Conservation (phyloP, 2,888 invertebrate species). For the Urechis unicinctus region DNA sequence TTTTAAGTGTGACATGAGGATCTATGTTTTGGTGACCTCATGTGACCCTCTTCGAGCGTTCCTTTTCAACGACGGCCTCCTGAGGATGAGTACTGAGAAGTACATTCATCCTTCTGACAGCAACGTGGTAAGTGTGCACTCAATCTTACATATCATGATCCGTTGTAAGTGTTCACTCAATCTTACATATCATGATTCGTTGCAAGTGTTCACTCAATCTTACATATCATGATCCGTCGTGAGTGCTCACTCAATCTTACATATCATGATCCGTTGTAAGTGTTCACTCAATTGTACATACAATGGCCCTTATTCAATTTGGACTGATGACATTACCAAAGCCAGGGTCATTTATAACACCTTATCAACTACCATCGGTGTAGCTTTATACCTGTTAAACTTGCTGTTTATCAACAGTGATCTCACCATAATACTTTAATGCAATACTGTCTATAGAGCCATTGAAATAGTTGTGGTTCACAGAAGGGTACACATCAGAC, state of each 20-base stretch:
- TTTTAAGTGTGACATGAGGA: conserved; percentile 49
- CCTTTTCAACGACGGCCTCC: conserved; percentile 48
- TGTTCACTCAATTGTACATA: too few relatives aligned
- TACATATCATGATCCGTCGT: conserved; percentile 29
- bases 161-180: conserved; percentile 30
- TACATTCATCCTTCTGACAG: conserved; percentile 42
- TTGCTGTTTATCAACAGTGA: too few relatives aligned
- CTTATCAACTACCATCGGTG: too few relatives aligned
- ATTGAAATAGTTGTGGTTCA: not conserved
- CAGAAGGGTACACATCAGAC: not conserved
- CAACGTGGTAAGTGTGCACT: conserved; percentile 38
- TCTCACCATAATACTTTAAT: too few relatives aligned
- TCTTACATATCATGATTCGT: conserved; percentile 15
- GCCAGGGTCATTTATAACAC: too few relatives aligned
- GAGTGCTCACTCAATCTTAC: conserved; percentile 15
- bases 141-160: not conserved
- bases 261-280: too few relatives aligned
- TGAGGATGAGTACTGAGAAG: conserved; percentile 48
- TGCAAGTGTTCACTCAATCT: conserved; percentile 26
- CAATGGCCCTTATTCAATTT: too few relatives aligned
- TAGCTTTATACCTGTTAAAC: too few relatives aligned
- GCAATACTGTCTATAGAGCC: too few relatives aligned
- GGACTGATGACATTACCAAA: too few relatives aligned
- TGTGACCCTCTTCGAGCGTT: conserved; percentile 49
- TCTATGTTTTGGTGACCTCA: conserved; percentile 50